Evolutionary conservation across 2,888 invertebrate species (phyloP), one percentile per base, ranked within the genome.

Genomic region (Pterostichus madidus): DNA sequence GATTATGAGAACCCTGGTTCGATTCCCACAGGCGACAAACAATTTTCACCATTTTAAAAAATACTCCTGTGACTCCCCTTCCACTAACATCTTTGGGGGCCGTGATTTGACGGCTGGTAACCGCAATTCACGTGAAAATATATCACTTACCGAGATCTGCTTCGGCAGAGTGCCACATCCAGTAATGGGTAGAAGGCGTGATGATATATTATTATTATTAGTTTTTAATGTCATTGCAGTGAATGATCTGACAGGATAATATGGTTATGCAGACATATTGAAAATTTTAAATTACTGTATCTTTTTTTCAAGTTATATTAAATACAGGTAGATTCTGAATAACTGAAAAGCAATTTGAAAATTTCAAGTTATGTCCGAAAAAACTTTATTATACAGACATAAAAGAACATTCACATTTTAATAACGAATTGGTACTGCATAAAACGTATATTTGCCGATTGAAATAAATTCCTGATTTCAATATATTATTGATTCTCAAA

Each of bases 221-320:
- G n/a, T 35, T 35, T 35, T 35, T 35, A 35, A 35, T 17, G 10
- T 56, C 56, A 56, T 56, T 56, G 1, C 17, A 13, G 3, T 56
- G 17, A 17, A 3, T n/a, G n/a, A n/a, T n/a, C n/a, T n/a, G n/a
- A n/a, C n/a, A n/a, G n/a, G n/a, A n/a, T n/a, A n/a, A n/a, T 17
- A 56, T 4, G 49, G 49, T 4, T 49, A 17, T 56, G 24, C 56
- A 56, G 56, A 24, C 6, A 35, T 31, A 56, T 56, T 56, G 56
- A 56, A 56, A 35, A 56, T 56, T 24, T 56, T 15, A 56, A 24
- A 56, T 56, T 24, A 56, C n/a, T 24, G 10, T 10, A 56, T 56
- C 56, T 56, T 56, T 59, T 59, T 59, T 59, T 5, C 31, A 56
- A 56, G 59, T 59, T 59, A 17, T 56, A 15, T 59, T 59, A 59